These are phyloP conservation scores for Dicrostonyx torquatus DNA, from an alignment of 2,797 vertebrate species.

Conservation along the genomic window DNA sequence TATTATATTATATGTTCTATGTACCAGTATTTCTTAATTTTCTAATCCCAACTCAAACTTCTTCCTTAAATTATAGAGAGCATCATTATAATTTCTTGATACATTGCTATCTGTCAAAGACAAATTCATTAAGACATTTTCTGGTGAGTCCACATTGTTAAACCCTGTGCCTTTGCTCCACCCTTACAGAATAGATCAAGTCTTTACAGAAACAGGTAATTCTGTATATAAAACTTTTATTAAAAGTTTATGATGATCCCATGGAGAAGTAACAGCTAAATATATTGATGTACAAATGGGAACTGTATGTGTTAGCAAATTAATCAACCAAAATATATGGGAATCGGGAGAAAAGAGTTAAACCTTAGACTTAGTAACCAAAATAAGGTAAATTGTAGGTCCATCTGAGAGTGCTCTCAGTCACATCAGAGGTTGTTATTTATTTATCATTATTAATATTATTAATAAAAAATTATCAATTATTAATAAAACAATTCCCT, in stretches of 20 bases:
- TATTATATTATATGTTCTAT: not conserved
- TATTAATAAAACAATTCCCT: not conserved
- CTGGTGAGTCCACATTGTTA: not conserved
- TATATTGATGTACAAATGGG: not conserved
- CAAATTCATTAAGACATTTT: not conserved
- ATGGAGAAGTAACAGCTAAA: not conserved
- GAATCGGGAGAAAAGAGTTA: not conserved
- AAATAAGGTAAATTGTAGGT: not conserved
- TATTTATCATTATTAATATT: no score
- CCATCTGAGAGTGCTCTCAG: not conserved
- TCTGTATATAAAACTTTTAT: constrained; percentile 1
- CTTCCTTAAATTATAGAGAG: not conserved
- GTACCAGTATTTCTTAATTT: not conserved
- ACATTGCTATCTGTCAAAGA: not conserved
- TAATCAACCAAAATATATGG: not conserved
- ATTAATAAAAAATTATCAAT: not conserved
- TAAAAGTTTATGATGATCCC: not conserved
- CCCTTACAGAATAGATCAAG: not conserved
- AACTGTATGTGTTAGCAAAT: not conserved
- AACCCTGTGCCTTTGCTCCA: not conserved
- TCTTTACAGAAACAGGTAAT: not conserved
- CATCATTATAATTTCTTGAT: not conserved
- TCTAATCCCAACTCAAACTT: not conserved
- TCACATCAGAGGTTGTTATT: not conserved
- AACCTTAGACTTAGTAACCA: not conserved